These are phyloP conservation scores for Leptestheria dahalacensis DNA, from an alignment of 1,140 invertebrate genomes.

Conservation along the genomic window DNA sequence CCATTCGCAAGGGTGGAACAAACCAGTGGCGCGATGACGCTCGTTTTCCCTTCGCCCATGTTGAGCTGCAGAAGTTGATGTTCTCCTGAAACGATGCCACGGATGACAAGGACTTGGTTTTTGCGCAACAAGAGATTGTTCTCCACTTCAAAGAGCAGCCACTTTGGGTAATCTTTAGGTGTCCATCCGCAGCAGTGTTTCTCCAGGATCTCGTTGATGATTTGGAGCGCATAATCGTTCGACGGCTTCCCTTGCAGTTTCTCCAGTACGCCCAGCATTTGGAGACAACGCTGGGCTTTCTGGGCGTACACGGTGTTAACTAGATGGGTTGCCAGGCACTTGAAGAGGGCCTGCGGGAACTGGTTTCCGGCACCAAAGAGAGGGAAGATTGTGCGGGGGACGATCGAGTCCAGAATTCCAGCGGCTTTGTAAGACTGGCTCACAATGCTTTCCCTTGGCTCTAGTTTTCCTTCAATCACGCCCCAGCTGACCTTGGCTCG, in stretches of 20 bases:
- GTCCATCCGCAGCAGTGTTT: conserved; percentile 14
- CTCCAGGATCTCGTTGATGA: neutral
- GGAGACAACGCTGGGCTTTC: neutral
- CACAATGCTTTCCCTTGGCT: neutral
- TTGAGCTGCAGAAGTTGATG: conserved; percentile 19
- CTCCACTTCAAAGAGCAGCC: conserved; percentile 20
- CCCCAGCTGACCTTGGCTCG: too few species aligned
- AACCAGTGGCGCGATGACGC: conserved; percentile 19
- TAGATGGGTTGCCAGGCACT: neutral
- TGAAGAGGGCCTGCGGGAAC: neutral
- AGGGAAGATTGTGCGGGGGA: neutral
- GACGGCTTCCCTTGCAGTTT: neutral
- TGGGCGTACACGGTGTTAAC: neutral
- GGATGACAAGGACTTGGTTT: conserved; percentile 17
- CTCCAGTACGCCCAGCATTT: neutral
- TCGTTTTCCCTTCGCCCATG: conserved; percentile 21
- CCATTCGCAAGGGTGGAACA: conserved; percentile 15
- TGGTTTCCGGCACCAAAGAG: neutral
- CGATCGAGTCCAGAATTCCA: neutral
- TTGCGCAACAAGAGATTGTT: conserved; percentile 16
- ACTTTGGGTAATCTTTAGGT: conserved; percentile 15
- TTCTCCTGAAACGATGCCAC: conserved; percentile 14
- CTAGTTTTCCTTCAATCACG: neutral
- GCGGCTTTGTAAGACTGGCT: neutral
- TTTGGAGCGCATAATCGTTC: neutral